Base-by-base conservation (phyloP, 2,797 vertebrate genomes). In the Hafferia zeledoni region DNA sequence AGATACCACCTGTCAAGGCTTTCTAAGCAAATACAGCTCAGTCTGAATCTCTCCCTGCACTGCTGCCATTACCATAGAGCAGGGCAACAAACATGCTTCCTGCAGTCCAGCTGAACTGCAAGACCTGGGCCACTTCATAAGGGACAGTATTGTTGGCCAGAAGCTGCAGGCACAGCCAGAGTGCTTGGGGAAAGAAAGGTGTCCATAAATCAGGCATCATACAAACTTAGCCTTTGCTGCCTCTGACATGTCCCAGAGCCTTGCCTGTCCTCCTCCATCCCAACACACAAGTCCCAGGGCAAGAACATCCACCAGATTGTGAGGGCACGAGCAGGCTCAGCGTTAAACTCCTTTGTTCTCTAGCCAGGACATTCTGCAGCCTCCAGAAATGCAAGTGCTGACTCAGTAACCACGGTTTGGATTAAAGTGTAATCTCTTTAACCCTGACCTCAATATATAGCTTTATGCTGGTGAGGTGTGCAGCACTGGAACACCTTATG, bases 371-470 rank as follows among this genome's bases (percentile, higher is more conserved):
- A 27, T 70, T 69, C 16, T 4, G 1, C 59, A 85, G 76, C 76
- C 65, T 86, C 43, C 65, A 81, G 43, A 72, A 76, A 81, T 52
- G 13, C 53, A 91, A 90, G 17, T 95, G 93, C 91, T 91, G 94
- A 93, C 69, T 93, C 72, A 93, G 87, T 78, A 81, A 76, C 61
- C 33, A 37, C 46, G 37, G 6, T 52, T 57, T 70, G 91, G 94
- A 95, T 96, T 95, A 90, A 52, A 77, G 83, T 70, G 63, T 86
- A 83, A 92, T 94, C 89, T 56, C 84, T 93, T 96, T 95, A 93
- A 95, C 76, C 82, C 65, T 88, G 94, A 90, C 94, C 91, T 92
- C 79, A 91, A 55, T 64, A 65, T 78, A 39, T 9, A 93, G 90
- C 14, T 44, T 83, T 85, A 27, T 11, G 20, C 71, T 52, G 84